phyloP scores from a whole-genome alignment of 2,888 invertebrate genomes.

The Tinea pellionella region DNA sequence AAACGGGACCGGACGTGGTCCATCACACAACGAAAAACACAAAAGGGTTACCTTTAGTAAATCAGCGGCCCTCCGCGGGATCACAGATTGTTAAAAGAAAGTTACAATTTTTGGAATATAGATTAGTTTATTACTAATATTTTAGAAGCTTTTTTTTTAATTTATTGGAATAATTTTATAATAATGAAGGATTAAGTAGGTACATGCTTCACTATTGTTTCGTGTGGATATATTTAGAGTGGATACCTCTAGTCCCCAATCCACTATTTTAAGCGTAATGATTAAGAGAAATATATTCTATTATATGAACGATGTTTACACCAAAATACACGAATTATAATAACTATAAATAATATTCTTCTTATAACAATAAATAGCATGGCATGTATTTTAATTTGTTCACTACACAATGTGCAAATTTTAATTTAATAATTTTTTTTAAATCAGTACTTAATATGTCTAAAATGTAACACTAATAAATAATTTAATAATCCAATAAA shows the following conservation, averaged over 20 bases:
- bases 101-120: slow-evolving; percentile 60
- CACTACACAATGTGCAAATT: slow-evolving; percentile 54
- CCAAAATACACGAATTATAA: slow-evolving; percentile 42
- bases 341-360: no score
- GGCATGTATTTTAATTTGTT: slow-evolving; percentile 43
- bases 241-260: slow-evolving; percentile 36
- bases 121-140: slow-evolving; percentile 65
- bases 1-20: neutral
- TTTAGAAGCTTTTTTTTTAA: slow-evolving; percentile 43
- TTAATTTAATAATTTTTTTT: neutral
- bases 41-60: slow-evolving; percentile 47
- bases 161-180: slow-evolving; percentile 14
- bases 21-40: slow-evolving; percentile 8
- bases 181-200: neutral
- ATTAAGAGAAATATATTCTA: neutral
- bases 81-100: slow-evolving; percentile 63
- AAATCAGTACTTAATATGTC: neutral
- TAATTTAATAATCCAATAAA: neutral
- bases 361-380: slow-evolving; percentile 29
- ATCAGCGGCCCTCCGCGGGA: slow-evolving; percentile 52
- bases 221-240: slow-evolving; percentile 25
- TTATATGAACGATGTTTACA: slow-evolving; percentile 38
- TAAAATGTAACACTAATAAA: neutral
- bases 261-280: slow-evolving; percentile 48
- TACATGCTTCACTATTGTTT: slow-evolving; percentile 37